These are phyloP conservation scores for Drosophila hydei DNA, from an alignment of 1,140 invertebrate species.

Conservation along the genomic window DNA sequence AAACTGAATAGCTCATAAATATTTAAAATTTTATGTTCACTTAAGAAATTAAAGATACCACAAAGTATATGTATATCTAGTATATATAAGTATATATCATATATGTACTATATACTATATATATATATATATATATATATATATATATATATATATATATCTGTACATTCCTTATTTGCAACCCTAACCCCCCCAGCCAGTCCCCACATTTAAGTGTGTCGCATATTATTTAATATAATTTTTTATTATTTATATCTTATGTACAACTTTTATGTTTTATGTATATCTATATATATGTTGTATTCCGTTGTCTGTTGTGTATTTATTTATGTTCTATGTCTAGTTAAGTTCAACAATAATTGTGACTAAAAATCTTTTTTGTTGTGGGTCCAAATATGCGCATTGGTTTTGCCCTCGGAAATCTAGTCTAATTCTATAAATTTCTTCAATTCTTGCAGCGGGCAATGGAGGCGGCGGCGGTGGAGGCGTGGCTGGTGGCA, in stretches of 20 bases:
- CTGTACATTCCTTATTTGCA: background rate
- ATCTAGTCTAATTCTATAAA: background rate
- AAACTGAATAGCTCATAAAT: background rate
- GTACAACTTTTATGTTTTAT: slow-evolving; percentile 11
- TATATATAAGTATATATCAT: background rate
- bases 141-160: background rate
- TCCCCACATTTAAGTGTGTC: background rate
- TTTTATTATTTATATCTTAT: background rate
- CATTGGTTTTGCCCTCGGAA: background rate
- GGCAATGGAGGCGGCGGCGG: slow-evolving; percentile 49
- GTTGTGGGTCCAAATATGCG: slow-evolving; percentile 22
- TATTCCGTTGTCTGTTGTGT: slow-evolving; percentile 46
- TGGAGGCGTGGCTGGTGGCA: slow-evolving; percentile 51
- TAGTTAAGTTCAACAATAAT: slow-evolving; percentile 25
- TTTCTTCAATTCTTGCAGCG: slow-evolving; percentile 56
- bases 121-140: too few species aligned
- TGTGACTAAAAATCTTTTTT: slow-evolving; percentile 68
- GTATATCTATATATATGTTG: slow-evolving; percentile 20
- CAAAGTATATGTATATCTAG: background rate
- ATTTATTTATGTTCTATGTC: slow-evolving; percentile 42
- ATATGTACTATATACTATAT: background rate
- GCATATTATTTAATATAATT: background rate
- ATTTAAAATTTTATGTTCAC: background rate
- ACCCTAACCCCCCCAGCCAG: background rate
- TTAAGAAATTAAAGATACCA: background rate